Evolutionary conservation across 2,113 vertebrate species (phyloP), one percentile per base, ranked within the genome.

Genomic region (Clarias magur): DNA sequence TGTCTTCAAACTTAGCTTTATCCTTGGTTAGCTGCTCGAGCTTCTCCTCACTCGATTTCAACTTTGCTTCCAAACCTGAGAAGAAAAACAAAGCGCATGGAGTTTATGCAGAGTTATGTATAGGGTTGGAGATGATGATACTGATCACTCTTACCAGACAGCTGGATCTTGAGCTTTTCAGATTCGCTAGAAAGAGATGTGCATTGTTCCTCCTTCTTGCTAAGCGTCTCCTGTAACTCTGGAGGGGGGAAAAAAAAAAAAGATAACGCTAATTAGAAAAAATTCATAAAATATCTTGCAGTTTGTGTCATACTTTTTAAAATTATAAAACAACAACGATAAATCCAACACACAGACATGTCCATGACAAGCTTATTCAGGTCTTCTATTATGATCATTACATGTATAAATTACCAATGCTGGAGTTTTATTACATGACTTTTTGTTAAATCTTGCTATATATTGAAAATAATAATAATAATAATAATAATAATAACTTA

Each of bases 1-100:
- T 95, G 5, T 94, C 96, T 92, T 99, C 97, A 79, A 99, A 93
- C 89, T 98, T 99, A 90, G 88, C 89, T 93, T 99, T 99, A 25
- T 96, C 96, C 67, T 96, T 95, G 2, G 91, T 88, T 86, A 99
- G 92, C 83, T 96, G 96, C 48, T 96, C 95, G 53, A 96, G 94
- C 86, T 94, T 97, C 90, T 97, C 96, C 88, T 97, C 96, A 53
- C 94, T 90, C 81, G 96, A 91, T 93, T 95, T 97, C 86, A 97
- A 76, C 72, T 96, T 97, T 86, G 95, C 96, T 88, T 98, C 97
- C 92, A 97, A 92, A 54, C 92, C 98, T 99, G 86, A 88, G 85
- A 23, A 83, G 10, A 83, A 90, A 1, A 72, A 63, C 4, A 68
- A 4, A 79, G 34, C 13, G 48, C 48, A 72, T 0, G 54, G 17